These are phyloP conservation scores for Trichonephila inaurata DNA, from an alignment of 1,140 invertebrate species.

Conservation along the genomic window DNA sequence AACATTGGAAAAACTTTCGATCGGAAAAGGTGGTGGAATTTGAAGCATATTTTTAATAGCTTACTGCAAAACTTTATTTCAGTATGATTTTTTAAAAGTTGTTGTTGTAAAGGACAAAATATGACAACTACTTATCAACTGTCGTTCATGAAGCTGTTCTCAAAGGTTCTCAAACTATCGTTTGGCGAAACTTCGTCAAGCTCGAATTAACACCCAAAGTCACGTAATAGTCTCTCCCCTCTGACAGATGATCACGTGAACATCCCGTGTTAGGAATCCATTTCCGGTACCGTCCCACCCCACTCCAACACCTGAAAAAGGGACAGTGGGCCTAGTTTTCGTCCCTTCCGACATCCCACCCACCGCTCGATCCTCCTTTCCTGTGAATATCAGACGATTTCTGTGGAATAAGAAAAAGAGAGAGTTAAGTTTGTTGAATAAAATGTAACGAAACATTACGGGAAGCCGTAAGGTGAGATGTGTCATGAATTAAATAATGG, in stretches of 20 bases:
- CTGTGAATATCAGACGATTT: background rate
- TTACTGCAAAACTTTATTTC: no score
- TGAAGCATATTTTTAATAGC: no score
- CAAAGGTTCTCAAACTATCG: background rate
- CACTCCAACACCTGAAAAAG: conserved; percentile 15
- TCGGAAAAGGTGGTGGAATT: no score
- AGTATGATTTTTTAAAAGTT: no score
- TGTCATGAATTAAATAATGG: conserved; percentile 23
- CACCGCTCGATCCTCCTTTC: background rate
- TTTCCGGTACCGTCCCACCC: background rate
- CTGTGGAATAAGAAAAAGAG: background rate
- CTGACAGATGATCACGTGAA: conserved; percentile 4
- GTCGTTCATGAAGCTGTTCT: background rate
- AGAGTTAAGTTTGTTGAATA: conserved; percentile 8
- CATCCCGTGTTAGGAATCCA: conserved; percentile 15
- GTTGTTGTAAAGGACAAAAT: background rate
- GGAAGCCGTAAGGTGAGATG: background rate
- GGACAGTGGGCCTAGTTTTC: background rate
- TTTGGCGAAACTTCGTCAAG: background rate
- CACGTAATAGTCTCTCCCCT: background rate
- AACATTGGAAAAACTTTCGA: no score
- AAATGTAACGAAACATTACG: background rate
- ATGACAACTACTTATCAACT: background rate
- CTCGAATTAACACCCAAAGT: conserved; percentile 22
- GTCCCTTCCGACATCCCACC: background rate